Base-by-base conservation (phyloP, 2,113 vertebrate genomes). In the Phocoena sinus region DNA sequence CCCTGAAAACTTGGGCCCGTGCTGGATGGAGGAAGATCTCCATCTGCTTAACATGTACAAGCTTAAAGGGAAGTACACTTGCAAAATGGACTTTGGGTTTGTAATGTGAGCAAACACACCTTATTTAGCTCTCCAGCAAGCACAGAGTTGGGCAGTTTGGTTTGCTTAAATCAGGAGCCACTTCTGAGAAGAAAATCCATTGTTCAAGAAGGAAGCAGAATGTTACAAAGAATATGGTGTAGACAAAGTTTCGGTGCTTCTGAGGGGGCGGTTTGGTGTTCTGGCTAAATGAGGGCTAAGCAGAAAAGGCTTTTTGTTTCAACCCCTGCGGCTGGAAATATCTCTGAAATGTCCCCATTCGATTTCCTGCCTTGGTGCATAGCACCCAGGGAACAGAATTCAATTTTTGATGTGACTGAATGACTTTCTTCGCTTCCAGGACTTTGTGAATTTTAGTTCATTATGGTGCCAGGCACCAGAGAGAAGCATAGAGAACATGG, bases 261-360 rank as follows among this genome's bases (percentile, higher is more conserved):
- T 53, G 10, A 38, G 31, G n/a, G n/a, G 56, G 15, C 0, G 1
- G 14, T 6, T 12, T 68, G 5, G 26, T 23, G 25, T 47, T 86
- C n/a, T 74, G 91, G 79, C 50, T 41, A 84, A 53, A 8, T 6
- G 28, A 79, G 62, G 41, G 83, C 58, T 87, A 92, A 92, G 87
- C n/a, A 82, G 17, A 89, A 96, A 83, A 96, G 63, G 26, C 50
- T 71, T 92, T 81, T 76, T 67, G 81, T 91, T 84, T 94, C 60
- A 91, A 68, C 2, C 21, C 28, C 44, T 20, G 36, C 62, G 62
- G 15, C 68, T 90, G 50, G 60, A 83, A 95, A 90, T 81, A 70
- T 73, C 60, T 89, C 73, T 89, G 76, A 82, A 89, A 93, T 53
- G 93, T 92, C 26, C 95, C 67, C 56, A 86, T 92, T 95, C 26